Evolutionary conservation across 2,888 invertebrate genomes (phyloP).

Genomic region (Cordylochernes scorpioides): DNA sequence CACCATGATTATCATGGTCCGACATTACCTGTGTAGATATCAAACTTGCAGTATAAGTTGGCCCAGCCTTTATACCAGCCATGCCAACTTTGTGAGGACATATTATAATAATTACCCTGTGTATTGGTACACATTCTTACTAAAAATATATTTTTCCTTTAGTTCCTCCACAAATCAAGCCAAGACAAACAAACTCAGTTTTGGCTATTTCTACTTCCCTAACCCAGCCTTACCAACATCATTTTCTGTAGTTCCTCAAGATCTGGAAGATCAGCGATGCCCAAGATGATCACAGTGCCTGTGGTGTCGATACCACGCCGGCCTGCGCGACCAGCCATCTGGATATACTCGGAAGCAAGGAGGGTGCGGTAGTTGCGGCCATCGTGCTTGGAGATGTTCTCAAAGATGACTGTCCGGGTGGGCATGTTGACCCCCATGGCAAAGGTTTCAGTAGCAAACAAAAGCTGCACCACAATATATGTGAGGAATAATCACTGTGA

Average conservation of each 20-base stretch:
- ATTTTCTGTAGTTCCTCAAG: conserved; percentile 44
- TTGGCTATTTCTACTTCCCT: no score
- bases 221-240: conserved; percentile 37
- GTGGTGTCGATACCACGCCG: conserved; percentile 70
- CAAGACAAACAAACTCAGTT: no score
- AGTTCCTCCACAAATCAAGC: no score
- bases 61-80: no score
- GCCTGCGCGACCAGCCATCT: conserved; percentile 95
- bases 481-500: background rate
- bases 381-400: conserved; percentile 68
- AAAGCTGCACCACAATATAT: conserved; percentile 34
- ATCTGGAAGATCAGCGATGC: conserved; percentile 46
- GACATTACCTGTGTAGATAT: no score
- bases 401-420: conserved; percentile 85
- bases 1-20: no score
- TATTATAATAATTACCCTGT: no score
- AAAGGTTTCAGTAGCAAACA: conserved; percentile 97
- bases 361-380: conserved; percentile 47
- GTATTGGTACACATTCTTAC: no score
- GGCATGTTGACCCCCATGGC: conserved; percentile 99
- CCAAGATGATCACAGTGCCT: conserved; percentile 80
- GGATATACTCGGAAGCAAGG: conserved; percentile 78
- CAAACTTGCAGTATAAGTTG: no score
- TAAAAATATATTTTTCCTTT: no score
- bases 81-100: no score